These are phyloP conservation scores for Phycodurus eques DNA, from an alignment of 2,113 vertebrate genomes.

Conservation along the genomic window DNA sequence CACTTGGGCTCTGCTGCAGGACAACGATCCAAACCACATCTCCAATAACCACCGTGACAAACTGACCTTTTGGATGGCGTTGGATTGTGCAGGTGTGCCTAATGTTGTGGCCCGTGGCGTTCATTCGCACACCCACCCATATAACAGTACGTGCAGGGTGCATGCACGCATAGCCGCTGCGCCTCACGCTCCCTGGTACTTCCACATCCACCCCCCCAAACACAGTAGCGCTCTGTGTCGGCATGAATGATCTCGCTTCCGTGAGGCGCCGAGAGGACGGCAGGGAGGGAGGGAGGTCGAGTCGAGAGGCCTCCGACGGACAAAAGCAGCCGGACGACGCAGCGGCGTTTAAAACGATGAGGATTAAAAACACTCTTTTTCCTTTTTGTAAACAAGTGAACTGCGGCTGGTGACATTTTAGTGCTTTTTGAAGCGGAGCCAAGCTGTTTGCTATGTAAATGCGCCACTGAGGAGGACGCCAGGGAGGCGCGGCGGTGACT, in stretches of 20 bases:
- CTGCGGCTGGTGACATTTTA: conserved; percentile 49
- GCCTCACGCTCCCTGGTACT: conserved; percentile 55
- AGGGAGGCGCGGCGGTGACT: conserved; percentile 55
- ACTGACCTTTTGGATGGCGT: neutral
- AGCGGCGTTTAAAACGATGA: neutral
- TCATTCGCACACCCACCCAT: conserved; percentile 17
- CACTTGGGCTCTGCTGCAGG: no score
- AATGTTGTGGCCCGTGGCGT: neutral
- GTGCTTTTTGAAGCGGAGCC: conserved; percentile 48
- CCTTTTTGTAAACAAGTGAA: neutral
- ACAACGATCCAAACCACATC: no score
- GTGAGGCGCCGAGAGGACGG: conserved; percentile 41
- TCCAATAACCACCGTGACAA: no score
- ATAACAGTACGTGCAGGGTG: conserved; percentile 8
- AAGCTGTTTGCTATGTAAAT: conserved; percentile 60
- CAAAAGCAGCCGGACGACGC: conserved; percentile 12
- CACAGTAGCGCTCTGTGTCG: conserved; percentile 58
- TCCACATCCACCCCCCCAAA: conserved; percentile 59
- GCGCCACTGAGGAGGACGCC: conserved; percentile 50
- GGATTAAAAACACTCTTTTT: conserved; percentile 1
- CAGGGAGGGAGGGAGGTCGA: conserved; percentile 15
- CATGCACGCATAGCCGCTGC: conserved; percentile 42
- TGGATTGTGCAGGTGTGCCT: neutral
- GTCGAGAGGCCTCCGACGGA: conserved; percentile 21
- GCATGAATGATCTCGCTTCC: conserved; percentile 70